Evolutionary conservation across 2,113 vertebrate species (phyloP), one percentile per base, ranked within the genome.

Genomic region (Carassius gibelio): DNA sequence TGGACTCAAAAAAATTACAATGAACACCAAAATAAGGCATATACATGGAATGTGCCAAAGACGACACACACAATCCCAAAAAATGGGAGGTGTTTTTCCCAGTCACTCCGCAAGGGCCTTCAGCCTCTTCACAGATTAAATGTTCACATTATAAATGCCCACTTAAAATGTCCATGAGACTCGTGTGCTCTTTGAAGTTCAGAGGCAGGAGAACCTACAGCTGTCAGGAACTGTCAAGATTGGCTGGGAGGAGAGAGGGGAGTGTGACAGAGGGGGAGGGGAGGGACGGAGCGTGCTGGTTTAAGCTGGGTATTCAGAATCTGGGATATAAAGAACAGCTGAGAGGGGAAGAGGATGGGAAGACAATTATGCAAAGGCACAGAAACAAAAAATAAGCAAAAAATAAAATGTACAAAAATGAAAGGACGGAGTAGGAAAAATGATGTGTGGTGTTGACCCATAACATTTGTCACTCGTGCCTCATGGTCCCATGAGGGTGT

Each of bases 201-300:
- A 79, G 30, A 34, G 14, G 90, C 91, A 92, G 92, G 91, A 90
- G 88, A 90, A 86, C 85, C 84, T 50, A 75, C 90, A 88, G 91
- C 87, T 89, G 91, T 90, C 93, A 90, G 90, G 82, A 90, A 87
- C 90, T 86, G 90, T 94, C 94, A 94, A 93, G 92, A 93, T 93
- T 94, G 94, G 92, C 92, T 93, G 90, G 91, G 91, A 93, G 92
- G 91, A 93, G 88, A 88, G 82, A 92, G 87, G 81, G 34, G 48
- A 55, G 68, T 42, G 81, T 72, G 81, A 74, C 81, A 83, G 68
- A 69, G 26, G 45, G 64, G 80, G 64, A 83, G 30, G 48, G 23
- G 21, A 76, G 14, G 75, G 34, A 68, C 52, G 11, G 6, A 34
- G 21, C 21, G 34, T 59, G 48, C 66, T 72, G 64, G 45, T 76